phyloP scores from a whole-genome alignment of 2,888 invertebrate genomes.

The Nomada flava region DNA sequence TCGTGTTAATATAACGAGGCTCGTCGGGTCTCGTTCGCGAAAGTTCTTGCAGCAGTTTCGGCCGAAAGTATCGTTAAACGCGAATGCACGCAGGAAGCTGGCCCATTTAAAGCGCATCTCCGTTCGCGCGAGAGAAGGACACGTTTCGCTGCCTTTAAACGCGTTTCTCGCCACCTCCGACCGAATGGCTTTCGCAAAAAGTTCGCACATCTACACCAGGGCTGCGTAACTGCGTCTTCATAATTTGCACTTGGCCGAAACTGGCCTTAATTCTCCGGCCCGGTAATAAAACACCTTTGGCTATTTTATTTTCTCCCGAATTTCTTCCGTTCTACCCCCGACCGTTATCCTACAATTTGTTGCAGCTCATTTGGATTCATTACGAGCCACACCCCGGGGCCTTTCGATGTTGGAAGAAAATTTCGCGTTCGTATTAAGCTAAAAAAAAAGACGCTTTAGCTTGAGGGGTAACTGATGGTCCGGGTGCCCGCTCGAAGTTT shows the following conservation, averaged over 20 bases:
- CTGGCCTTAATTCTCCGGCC: conserved; percentile 16
- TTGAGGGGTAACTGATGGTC: no score
- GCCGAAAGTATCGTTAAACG: background rate
- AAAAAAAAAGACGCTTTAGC: conserved; percentile 5
- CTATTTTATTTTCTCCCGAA: background rate
- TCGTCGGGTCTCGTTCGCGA: no score
- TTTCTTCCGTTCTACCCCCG: background rate
- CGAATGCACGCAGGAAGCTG: background rate
- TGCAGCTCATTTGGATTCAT: conserved; percentile 14
- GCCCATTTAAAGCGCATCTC: conserved; percentile 40
- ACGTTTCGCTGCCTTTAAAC: conserved; percentile 15
- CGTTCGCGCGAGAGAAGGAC: background rate
- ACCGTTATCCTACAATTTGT: conserved; percentile 1
- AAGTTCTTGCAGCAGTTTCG: conserved; percentile 23
- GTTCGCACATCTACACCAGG: background rate
- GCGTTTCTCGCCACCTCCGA: conserved; percentile 41
- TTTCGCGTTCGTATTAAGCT: conserved; percentile 22
- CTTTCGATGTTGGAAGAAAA: conserved; percentile 17
- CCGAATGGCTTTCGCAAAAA: conserved; percentile 17
- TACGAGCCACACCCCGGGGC: background rate
- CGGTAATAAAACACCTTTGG: background rate
- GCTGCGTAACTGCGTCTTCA: conserved; percentile 10
- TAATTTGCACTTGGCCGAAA: conserved; percentile 18
- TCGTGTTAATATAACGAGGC: no score
- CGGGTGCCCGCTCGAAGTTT: conserved; percentile 2